Evolutionary conservation across 1,140 invertebrate genomes (phyloP), one percentile per base, ranked within the genome.

Genomic region (Eueides isabella): DNA sequence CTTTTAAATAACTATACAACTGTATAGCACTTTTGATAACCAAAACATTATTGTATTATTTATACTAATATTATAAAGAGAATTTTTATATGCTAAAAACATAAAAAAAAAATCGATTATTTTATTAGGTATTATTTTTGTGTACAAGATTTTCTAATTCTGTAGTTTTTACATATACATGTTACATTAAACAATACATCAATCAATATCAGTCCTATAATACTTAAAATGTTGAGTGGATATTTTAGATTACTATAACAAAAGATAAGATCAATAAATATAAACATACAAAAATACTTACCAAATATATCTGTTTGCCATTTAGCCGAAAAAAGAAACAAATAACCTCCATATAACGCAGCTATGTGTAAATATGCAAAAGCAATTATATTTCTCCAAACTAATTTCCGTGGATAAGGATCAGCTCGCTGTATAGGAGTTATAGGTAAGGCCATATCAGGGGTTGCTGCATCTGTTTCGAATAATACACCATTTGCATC

Each of bases 381-480:
- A 0, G 98, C 90, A 6, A 97, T 93, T 11, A 99, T 97, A 91
- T 99, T 99, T 81, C 96, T 95, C 98, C 98, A 99, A 0, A 99
- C 98, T 30, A 98, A 96, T 81, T 96, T 83, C 7, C 94, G 83
- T 79, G 94, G 90, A 38, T 91, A 86, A 72, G 94, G 85, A 68
- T 94, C 89, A 61, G 94, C 85, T 80, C 94, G 88, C 77, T 91
- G 90, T 31, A 93, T 84, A 3, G 81, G 86, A n/a, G 70, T 65
- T 14, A 6, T 87, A 35, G 85, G 68, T 5, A 95, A 82, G 5
- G 92, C 94, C 61, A 95, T 87, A 62, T 95, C 95, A 67, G 91
- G 91, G 31, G 94, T 95, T 41, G 94, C 80, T 4, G 93, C 94
- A 78, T 96, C 96, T 30, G 89, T 94, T 82, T 96, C 96, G 77